Evolutionary conservation across 2,113 vertebrate genomes (phyloP), one percentile per base, ranked within the genome.

Genomic region (Rhinogobius similis): DNA sequence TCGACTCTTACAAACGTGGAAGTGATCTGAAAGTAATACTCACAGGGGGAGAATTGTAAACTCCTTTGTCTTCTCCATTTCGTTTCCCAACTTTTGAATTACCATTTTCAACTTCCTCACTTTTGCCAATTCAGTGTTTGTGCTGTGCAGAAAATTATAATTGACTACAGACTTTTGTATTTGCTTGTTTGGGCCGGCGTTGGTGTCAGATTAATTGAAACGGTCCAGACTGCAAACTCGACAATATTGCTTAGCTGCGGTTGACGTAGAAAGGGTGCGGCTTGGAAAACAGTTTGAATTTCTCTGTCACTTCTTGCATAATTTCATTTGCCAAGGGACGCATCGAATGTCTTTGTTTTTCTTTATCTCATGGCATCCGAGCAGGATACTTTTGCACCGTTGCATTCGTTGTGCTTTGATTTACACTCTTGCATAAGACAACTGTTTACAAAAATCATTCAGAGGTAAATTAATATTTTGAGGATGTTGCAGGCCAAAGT

Each of bases 401-500:
- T 27, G 55, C 24, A 18, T 59, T 16, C 26, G 13, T 8, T 20
- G 16, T 18, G 14, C 29, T 61, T n/a, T 21, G 18, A 61, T 11
- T 38, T n/a, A 11, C 29, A 36, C 10, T 14, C 10, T 61, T 61
- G 58, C 58, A 61, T 36, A 61, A 61, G 29, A 61, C 58, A 68
- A 73, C 55, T 63, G 38, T 70, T 81, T 70, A 59, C 38, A 59
- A 72, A 65, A 69, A 67, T 62, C 48, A 53, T 20, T 44, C 59
- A 56, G 67, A 56, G 62, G 39, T 43, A 78, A 63, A 82, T 64
- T 48, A 55, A 46, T 59, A 26, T 76, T 69, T 64, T 63, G 53
- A 73, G 55, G 58, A 14, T 53, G 52, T 48, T 74, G 5, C 44
- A 13, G 39, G 73, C 77, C 73, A 86, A 72, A 11, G 3, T 27